Evolutionary conservation across 2,113 vertebrate genomes (phyloP).

Genomic region (Chloropsis hardwickii): DNA sequence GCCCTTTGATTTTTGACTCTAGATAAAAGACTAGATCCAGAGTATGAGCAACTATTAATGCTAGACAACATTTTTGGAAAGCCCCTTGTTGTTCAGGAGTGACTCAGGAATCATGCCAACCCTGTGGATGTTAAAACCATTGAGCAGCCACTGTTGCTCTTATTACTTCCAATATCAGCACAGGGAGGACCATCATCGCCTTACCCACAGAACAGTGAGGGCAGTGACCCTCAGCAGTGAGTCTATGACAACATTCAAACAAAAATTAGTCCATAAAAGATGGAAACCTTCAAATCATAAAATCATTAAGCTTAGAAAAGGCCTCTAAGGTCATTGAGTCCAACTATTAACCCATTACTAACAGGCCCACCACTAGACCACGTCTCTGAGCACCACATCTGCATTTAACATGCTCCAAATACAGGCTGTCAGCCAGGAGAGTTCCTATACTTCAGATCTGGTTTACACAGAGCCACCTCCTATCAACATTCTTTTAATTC

Average conservation of each 20-base stretch:
- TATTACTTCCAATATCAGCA: neutral
- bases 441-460: neutral
- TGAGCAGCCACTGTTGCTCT: neutral
- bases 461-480: neutral
- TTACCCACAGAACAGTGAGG: neutral
- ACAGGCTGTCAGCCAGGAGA: neutral
- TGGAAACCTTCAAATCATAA: neutral
- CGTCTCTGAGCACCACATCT: neutral
- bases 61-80: neutral
- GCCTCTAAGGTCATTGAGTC: neutral
- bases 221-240: neutral
- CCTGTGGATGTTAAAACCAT: neutral
- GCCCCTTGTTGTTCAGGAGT: neutral
- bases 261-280: neutral
- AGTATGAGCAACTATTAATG: neutral
- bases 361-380: neutral
- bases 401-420: neutral
- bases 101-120: neutral
- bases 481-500: neutral
- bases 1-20: neutral
- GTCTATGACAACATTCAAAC: neutral
- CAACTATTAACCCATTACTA: neutral
- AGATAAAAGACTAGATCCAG: neutral
- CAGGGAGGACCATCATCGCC: neutral
- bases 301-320: neutral